Base-by-base conservation (phyloP, 2,797 vertebrate genomes). In the Syncerus caffer region DNA sequence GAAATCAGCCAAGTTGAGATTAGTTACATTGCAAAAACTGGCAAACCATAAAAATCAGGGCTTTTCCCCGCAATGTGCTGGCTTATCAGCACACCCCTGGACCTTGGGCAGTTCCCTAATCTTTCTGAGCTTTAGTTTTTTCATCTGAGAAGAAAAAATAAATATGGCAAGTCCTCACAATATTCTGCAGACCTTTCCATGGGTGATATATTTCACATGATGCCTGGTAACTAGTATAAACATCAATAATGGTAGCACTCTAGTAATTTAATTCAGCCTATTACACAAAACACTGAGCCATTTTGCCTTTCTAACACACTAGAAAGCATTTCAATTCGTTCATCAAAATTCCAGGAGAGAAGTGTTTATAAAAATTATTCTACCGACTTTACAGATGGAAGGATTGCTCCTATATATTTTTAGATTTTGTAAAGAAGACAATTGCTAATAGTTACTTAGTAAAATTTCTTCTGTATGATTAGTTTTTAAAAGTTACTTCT, bases 311-410 rank as follows among this genome's bases (percentile, higher is more conserved):
- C 42, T 83, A 88, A 87, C 17, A 60, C 12, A 67, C 21, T 51
- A 16, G 62, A 97, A 89, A 85, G 38, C 85, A 89, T 87, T 91
- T 95, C 84, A 88, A 64, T 87, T 85, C 87, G 67, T 86, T 97
- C 58, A 91, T 67, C 25, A 79, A 53, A 96, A 95, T 87, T 93
- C 38, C 7, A 62, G 45, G 34, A 51, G 2, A 84, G 89, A 13
- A 71, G 5, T 47, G 82, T 93, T 89, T 91, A 16, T 53, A 93
- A 93, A 97, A 85, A 57, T 58, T 38, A 74, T 87, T 42, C 95
- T 51, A 85, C n/a, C 74, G 29, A 79, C 27, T 94, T 91, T 78
- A 82, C 11, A 84, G 79, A 80, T 67, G 27, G 86, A 90, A 88
- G 58, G 12, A 8, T 85, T 90, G 95, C n/a, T 90, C 78, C 45